These are phyloP conservation scores for Myotis myotis DNA, from an alignment of 2,797 vertebrate species.

Conservation along the genomic window DNA sequence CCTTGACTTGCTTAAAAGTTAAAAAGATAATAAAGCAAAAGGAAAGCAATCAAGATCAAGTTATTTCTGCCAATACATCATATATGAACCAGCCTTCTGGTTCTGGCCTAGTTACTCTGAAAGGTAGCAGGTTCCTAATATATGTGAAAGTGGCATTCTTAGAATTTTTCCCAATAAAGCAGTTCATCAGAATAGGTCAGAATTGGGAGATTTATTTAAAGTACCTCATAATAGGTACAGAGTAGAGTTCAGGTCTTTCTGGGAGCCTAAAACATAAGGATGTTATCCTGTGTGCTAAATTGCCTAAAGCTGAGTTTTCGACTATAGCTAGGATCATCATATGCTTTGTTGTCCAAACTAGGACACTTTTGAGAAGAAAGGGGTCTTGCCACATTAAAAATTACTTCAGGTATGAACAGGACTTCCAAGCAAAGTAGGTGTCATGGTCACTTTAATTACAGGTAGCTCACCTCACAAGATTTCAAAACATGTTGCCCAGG, in stretches of 20 bases:
- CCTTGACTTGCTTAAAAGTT: conserved; percentile 8
- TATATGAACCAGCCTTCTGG: not conserved
- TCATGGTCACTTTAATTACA: not conserved
- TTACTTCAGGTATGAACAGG: not conserved
- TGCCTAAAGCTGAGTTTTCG: conserved; percentile 21
- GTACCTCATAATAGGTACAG: not conserved
- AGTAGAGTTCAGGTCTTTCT: conserved; percentile 25
- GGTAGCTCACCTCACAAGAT: not conserved
- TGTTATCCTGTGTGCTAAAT: conserved; percentile 41
- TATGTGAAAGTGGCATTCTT: conserved; percentile 37
- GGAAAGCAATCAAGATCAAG: not conserved
- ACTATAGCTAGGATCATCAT: not conserved
- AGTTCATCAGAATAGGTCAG: not conserved
- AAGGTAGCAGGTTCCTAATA: not conserved
- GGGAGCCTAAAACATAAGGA: conserved; percentile 46
- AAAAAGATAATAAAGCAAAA: conserved; percentile 11
- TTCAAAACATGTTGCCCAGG: conserved; percentile 6
- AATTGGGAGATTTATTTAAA: not conserved
- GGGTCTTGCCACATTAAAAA: not conserved
- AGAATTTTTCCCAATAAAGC: not conserved
- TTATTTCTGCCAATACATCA: not conserved
- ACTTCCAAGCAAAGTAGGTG: not conserved
- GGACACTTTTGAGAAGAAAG: conserved; percentile 11
- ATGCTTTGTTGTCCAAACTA: not conserved
- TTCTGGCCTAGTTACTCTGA: not conserved